phyloP scores from a whole-genome alignment of 2,113 vertebrate species.

The Prionailurus bengalensis region DNA sequence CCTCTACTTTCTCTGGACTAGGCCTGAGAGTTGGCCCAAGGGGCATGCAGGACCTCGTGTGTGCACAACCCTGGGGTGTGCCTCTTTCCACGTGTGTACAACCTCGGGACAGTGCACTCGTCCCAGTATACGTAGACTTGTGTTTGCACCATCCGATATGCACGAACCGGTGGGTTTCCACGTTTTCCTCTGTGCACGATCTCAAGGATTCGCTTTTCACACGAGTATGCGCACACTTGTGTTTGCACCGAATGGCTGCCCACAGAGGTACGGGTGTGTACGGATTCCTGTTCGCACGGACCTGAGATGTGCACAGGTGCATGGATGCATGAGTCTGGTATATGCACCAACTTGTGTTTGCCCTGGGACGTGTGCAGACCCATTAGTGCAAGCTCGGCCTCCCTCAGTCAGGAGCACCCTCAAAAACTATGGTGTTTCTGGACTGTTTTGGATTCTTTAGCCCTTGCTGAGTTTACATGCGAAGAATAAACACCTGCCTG shows the following conservation, averaged over 20 bases:
- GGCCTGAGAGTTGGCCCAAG: not conserved
- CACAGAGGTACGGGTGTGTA: not conserved
- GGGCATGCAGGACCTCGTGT: not conserved
- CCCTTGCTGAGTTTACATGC: not conserved
- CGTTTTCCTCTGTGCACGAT: not conserved
- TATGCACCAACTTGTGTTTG: not conserved
- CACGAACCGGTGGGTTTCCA: not conserved
- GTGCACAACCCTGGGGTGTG: not conserved
- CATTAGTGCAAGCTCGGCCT: not conserved
- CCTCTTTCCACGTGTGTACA: not conserved
- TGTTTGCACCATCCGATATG: not conserved
- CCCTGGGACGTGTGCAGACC: not conserved
- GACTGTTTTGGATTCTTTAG: not conserved
- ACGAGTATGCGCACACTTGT: not conserved
- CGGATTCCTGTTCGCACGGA: not conserved
- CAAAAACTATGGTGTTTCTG: not conserved
- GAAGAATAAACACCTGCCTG: not conserved
- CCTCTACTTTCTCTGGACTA: not conserved
- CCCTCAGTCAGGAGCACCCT: not conserved
- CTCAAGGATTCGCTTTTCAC: not conserved
- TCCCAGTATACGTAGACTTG: not conserved
- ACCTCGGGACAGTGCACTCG: too few species aligned
- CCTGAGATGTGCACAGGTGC: rapidly evolving
- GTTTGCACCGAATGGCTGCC: not conserved
- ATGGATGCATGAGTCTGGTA: not conserved